phyloP scores from a whole-genome alignment of 2,797 vertebrate species.

The Myoxocephalus aenaeus region DNA sequence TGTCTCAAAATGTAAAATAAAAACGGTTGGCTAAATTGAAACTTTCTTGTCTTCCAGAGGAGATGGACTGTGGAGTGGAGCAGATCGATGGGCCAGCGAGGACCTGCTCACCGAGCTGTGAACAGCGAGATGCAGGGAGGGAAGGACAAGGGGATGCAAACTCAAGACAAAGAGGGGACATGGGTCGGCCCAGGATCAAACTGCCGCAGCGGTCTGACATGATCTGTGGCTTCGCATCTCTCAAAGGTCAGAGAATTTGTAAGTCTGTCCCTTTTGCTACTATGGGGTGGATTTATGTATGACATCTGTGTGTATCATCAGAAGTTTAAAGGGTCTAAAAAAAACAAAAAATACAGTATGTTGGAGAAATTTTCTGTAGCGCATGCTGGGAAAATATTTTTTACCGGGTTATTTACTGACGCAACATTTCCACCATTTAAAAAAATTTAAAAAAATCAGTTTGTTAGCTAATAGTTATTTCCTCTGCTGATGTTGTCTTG shows the following conservation, averaged over 20 bases:
- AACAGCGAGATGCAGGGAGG: conserved; percentile 90
- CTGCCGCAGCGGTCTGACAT: conserved; percentile 96
- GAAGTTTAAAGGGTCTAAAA: not conserved
- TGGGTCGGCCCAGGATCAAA: conserved; percentile 85
- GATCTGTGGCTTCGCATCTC: conserved; percentile 96
- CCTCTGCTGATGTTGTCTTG: not conserved
- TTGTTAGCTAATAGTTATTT: not conserved
- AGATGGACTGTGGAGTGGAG: conserved; percentile 93
- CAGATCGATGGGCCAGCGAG: conserved; percentile 89
- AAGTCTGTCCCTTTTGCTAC: conserved; percentile 58
- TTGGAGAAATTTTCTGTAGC: not conserved
- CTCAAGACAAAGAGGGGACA: conserved; percentile 79
- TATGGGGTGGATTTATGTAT: conserved; percentile 20
- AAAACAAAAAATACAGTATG: not conserved
- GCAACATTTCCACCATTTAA: not conserved
- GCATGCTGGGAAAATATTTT: not conserved
- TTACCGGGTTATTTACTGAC: not conserved
- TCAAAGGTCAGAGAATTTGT: conserved; percentile 90
- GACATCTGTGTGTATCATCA: conserved; percentile 17
- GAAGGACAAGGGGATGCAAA: conserved; percentile 78
- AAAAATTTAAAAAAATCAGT: not conserved
- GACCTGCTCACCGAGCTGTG: conserved; percentile 84
- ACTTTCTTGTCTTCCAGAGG: conserved; percentile 70
- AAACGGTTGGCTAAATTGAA: not conserved
- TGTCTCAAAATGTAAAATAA: not conserved